A percentile compares a stretch with the other conserved stretches of the same genome.
Evolutionary conservation across 2,888 invertebrate species (phyloP).

Genomic region (Deilephila porcellus): DNA sequence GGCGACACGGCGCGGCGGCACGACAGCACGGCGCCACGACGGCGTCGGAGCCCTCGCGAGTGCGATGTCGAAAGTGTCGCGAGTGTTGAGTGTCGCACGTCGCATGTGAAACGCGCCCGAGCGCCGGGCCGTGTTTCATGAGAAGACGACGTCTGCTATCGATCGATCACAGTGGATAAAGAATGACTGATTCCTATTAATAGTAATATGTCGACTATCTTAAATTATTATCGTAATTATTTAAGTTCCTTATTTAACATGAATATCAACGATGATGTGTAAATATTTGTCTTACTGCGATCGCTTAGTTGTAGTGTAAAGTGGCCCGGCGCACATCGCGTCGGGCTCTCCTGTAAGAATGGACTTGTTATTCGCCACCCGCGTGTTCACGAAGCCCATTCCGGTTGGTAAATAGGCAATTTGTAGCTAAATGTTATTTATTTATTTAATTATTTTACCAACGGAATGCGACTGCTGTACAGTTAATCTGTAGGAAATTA

Average conservation of each 20-base stretch:
- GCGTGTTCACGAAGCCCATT: slow-evolving; percentile 84
- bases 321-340: slow-evolving; percentile 61
- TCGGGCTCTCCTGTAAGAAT: slow-evolving; percentile 72
- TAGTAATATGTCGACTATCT: slow-evolving; percentile 77
- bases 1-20: neutral
- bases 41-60: slow-evolving; percentile 36
- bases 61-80: slow-evolving; percentile 40
- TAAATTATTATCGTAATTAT: slow-evolving; percentile 80
- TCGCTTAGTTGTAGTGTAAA: slow-evolving; percentile 76
- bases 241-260: slow-evolving; percentile 80
- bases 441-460: slow-evolving; percentile 81
- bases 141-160: slow-evolving; percentile 64
- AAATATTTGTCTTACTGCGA: slow-evolving; percentile 81
- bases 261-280: slow-evolving; percentile 75
- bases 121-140: slow-evolving; percentile 46
- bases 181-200: slow-evolving; percentile 83
- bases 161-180: slow-evolving; percentile 70
- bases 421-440: slow-evolving; percentile 82
- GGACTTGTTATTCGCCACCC: slow-evolving; percentile 83
- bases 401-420: slow-evolving; percentile 82
- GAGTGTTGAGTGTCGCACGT: slow-evolving; percentile 34
- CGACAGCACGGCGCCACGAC: slow-evolving; percentile 11
- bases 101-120: slow-evolving; percentile 38
- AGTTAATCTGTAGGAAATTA: slow-evolving; percentile 77
- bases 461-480: slow-evolving; percentile 84